phyloP scores from a whole-genome alignment of 53 echinoderm and acorn worm species.

The Stichopus horrens region DNA sequence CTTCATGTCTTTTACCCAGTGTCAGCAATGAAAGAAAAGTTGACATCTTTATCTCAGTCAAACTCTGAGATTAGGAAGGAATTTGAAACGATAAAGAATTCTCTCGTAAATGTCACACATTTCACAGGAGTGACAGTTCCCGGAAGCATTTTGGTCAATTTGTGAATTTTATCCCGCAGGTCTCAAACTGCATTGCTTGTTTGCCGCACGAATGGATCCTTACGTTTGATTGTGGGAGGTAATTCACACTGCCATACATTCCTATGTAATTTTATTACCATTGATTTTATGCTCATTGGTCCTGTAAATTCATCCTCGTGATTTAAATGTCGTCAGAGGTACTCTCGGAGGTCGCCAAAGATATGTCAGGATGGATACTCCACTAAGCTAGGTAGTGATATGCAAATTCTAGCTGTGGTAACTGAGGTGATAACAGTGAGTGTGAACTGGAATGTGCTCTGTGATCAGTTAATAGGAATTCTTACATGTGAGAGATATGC shows the following conservation, averaged over 20 bases:
- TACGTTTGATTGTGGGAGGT: neutral
- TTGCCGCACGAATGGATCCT: neutral
- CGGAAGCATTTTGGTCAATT: slow-evolving; percentile 5
- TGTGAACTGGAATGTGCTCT: no score
- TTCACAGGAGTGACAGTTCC: slow-evolving; percentile 7
- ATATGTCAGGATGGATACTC: no score
- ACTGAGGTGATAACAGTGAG: no score
- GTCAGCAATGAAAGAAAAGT: no score
- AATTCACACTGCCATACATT: slow-evolving; percentile 1
- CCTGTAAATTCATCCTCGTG: slow-evolving; percentile 28
- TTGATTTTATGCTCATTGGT: slow-evolving; percentile 27
- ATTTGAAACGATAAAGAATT: neutral
- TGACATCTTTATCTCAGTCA: no score
- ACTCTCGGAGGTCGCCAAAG: no score
- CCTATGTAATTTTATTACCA: slow-evolving; percentile 21
- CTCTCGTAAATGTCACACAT: neutral
- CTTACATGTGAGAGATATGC: no score
- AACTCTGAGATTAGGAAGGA: neutral
- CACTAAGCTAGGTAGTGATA: no score
- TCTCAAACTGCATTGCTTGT: neutral
- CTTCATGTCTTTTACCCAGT: no score
- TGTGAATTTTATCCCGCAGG: neutral
- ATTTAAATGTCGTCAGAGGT: neutral
- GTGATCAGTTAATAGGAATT: no score
- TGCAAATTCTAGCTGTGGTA: no score